phyloP scores from a whole-genome alignment of 2,888 invertebrate genomes.

The Lycocerus yunnanus region DNA sequence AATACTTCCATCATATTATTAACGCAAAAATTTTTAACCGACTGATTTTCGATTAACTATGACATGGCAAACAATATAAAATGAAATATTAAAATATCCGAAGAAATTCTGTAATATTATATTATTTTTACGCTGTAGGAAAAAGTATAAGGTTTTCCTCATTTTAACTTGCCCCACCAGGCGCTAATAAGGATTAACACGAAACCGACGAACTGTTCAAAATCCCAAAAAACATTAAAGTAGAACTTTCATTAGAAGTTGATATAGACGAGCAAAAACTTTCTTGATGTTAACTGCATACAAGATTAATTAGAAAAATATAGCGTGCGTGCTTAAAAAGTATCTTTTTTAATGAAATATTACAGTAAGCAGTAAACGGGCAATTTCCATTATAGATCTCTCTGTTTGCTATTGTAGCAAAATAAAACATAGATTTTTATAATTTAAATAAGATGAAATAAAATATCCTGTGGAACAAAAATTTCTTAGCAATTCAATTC shows the following conservation, averaged over 20 bases:
- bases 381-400: not conserved
- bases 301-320: not conserved
- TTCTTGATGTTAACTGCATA: not conserved
- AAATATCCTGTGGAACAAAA: not conserved
- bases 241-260: not conserved
- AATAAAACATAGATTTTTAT: not conserved
- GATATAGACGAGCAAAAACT: not conserved
- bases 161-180: not conserved
- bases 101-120: not conserved
- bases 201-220: not conserved
- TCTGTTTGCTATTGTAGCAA: not conserved
- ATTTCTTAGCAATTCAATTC: not conserved
- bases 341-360: not conserved
- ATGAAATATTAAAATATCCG: not conserved
- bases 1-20: not conserved
- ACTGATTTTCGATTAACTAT: not conserved
- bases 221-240: not conserved
- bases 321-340: not conserved
- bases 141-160: not conserved
- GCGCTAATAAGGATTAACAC: not conserved
- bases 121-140: not conserved
- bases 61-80: not conserved
- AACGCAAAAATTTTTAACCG: not conserved
- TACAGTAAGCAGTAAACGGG: not conserved
- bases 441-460: not conserved